phyloP scores from a whole-genome alignment of 2,797 vertebrate species.

The Taeniopygia guttata region DNA sequence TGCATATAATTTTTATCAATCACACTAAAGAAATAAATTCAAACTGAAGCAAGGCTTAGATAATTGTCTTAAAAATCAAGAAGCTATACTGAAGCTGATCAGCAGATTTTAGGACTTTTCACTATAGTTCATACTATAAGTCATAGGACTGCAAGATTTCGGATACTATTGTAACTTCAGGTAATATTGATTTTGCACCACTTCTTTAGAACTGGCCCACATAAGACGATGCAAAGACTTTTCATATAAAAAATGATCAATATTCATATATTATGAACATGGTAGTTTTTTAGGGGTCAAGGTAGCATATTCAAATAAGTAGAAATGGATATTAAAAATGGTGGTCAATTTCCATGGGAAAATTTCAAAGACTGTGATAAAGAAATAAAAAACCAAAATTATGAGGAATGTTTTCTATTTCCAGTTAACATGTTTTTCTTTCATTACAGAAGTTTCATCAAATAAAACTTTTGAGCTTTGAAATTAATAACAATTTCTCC shows the following conservation, averaged over 20 bases:
- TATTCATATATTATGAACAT: background rate
- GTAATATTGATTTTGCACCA: background rate
- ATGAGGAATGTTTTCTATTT: background rate
- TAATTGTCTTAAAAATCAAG: background rate
- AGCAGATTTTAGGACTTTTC: background rate
- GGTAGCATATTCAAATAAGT: background rate
- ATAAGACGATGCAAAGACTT: background rate
- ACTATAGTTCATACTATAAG: background rate
- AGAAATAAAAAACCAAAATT: background rate
- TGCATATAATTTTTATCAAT: background rate
- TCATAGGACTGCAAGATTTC: background rate
- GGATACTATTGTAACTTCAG: background rate
- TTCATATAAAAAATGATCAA: fast-evolving
- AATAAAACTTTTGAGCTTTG: background rate
- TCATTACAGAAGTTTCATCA: background rate
- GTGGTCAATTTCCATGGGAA: background rate
- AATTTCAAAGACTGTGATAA: background rate
- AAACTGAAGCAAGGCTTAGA: background rate
- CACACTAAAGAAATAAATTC: background rate
- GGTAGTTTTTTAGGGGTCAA: fast-evolving
- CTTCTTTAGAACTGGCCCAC: background rate
- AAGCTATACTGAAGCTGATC: background rate
- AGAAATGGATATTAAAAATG: background rate
- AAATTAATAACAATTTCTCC: background rate
- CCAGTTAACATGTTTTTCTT: background rate